Percentiles rank a stretch among this genome's conserved stretches.
phyloP scores from a whole-genome alignment of 2,113 vertebrate genomes.

The Empidonax traillii region DNA sequence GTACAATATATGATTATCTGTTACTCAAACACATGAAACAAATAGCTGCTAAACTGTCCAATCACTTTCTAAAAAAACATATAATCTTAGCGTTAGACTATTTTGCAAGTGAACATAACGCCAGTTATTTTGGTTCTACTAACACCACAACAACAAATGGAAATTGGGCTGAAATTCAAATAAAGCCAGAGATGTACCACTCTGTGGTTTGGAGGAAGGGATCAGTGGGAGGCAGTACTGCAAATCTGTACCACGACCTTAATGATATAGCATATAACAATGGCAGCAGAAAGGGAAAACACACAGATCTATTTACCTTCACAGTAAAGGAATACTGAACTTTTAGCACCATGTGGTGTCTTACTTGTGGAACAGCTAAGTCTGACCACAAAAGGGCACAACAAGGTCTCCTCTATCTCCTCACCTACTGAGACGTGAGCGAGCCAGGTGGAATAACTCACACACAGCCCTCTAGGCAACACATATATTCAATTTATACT shows the following conservation, averaged over 20 bases:
- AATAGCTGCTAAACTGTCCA: not conserved
- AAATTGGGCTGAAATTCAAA: not conserved
- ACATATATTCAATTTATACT: not conserved
- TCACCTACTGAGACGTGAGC: not conserved
- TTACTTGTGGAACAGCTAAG: not conserved
- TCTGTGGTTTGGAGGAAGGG: not conserved
- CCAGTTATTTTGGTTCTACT: not conserved
- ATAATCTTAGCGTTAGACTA: not conserved
- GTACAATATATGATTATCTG: not conserved
- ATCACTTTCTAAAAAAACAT: not conserved
- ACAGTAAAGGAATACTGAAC: not conserved
- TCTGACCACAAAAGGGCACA: not conserved
- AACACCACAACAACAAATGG: not conserved
- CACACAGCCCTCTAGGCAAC: not conserved
- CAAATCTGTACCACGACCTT: not conserved
- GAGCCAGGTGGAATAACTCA: not conserved
- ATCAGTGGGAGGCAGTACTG: not conserved
- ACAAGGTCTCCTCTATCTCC: not conserved
- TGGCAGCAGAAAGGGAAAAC: not conserved
- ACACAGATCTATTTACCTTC: not conserved
- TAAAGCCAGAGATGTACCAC: not conserved
- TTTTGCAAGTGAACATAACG: not conserved
- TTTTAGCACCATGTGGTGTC: fast-evolving
- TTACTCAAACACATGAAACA: not conserved
- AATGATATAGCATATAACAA: not conserved